Percentiles rank a stretch among this genome's conserved stretches.
phyloP scores from a whole-genome alignment of 92 coral and sea anemone genomes.

The Porites divaricata region DNA sequence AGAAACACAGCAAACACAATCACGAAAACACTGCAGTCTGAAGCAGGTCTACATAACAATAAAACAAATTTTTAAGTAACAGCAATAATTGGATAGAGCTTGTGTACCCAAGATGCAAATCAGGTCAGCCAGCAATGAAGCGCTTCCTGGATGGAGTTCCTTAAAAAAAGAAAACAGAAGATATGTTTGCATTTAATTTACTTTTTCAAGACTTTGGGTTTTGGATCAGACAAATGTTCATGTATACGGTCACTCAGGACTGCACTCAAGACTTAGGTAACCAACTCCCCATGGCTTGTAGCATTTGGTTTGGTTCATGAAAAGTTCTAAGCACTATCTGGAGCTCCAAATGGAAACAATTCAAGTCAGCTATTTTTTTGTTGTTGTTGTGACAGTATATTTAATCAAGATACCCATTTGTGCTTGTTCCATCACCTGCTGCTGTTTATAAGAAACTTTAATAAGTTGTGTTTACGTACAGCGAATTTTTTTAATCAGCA shows the following conservation, averaged over 20 bases:
- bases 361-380: no score
- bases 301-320: no score
- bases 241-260: background rate
- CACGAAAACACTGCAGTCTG: slow-evolving; percentile 57
- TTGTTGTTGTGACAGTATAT: no score
- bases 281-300: background rate
- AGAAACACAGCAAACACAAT: slow-evolving; percentile 73
- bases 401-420: no score
- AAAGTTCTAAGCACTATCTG: no score
- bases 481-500: no score
- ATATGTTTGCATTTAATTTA: background rate
- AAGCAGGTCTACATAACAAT: slow-evolving; percentile 38
- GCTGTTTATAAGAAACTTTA: no score
- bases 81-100: slow-evolving; percentile 68
- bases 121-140: slow-evolving; percentile 91
- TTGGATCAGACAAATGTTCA: background rate
- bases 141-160: slow-evolving; percentile 76
- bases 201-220: no score
- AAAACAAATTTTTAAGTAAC: slow-evolving; percentile 43
- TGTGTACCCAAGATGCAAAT: slow-evolving; percentile 98
- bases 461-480: no score
- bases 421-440: no score
- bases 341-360: no score
- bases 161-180: slow-evolving; percentile 31
- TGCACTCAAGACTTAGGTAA: background rate